These are phyloP conservation scores for Drosophila punjabiensis DNA, from an alignment of 1,140 invertebrate genomes.

Conservation along the genomic window DNA sequence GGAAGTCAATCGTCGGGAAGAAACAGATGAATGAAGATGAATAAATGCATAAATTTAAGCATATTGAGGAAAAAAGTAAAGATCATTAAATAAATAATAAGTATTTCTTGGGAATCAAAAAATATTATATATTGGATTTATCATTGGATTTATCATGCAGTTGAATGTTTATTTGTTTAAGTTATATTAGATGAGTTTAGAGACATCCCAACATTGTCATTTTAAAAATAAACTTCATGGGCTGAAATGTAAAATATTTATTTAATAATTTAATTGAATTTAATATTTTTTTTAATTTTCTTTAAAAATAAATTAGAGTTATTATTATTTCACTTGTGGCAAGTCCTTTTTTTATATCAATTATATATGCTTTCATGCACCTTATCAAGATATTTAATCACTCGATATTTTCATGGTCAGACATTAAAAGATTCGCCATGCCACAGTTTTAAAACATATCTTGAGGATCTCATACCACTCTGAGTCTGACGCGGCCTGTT, in stretches of 20 bases:
- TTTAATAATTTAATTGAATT: too few relatives aligned
- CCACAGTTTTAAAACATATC: slow-evolving; percentile 10
- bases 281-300: too few relatives aligned
- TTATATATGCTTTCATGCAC: not conserved
- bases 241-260: too few relatives aligned
- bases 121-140: not conserved
- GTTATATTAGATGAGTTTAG: not conserved
- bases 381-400: slow-evolving; percentile 12
- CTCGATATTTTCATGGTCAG: not conserved
- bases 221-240: too few relatives aligned
- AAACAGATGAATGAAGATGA: too few relatives aligned
- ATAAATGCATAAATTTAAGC: slow-evolving; percentile 5
- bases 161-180: too few relatives aligned
- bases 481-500: slow-evolving; percentile 53
- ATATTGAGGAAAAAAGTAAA: too few relatives aligned
- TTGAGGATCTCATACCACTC: slow-evolving; percentile 4
- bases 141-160: not conserved
- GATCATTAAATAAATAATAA: not conserved
- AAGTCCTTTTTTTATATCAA: not conserved
- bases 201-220: not conserved
- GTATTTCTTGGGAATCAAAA: not conserved
- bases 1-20: slow-evolving; percentile 38
- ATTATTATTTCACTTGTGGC: too few relatives aligned
- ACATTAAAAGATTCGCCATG: slow-evolving; percentile 29
- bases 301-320: too few relatives aligned